Evolutionary conservation across 2,888 invertebrate genomes (phyloP).

Genomic region (Synanthedon myopaeformis): DNA sequence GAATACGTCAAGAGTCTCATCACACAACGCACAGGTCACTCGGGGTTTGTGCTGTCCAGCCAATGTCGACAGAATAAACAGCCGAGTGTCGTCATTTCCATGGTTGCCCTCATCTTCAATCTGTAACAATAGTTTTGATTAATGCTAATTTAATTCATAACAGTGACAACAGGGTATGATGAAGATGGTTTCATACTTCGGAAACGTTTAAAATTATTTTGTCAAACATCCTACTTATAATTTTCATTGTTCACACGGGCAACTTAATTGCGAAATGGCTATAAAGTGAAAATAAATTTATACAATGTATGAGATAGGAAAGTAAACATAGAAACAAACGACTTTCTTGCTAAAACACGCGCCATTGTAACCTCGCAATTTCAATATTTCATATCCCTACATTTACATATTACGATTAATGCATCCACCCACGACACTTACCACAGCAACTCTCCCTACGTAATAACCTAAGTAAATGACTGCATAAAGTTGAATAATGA

Average conservation of each 20-base stretch:
- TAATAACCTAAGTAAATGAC: slow-evolving; percentile 68
- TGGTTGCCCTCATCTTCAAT: slow-evolving; percentile 99
- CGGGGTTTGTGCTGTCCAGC: slow-evolving; percentile 90
- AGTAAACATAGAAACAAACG: neutral
- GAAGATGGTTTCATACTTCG: too few species aligned
- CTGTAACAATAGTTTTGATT: slow-evolving; percentile 67
- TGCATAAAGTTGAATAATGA: slow-evolving; percentile 70
- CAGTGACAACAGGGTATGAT: too few species aligned
- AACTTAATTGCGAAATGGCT: too few species aligned
- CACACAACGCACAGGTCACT: slow-evolving; percentile 89
- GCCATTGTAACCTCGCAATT: slow-evolving; percentile 48
- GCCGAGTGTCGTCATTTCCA: slow-evolving; percentile 97
- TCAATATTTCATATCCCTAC: slow-evolving; percentile 62
- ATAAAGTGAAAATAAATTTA: too few species aligned
- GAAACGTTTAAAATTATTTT: too few species aligned
- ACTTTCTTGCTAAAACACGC: slow-evolving; percentile 17
- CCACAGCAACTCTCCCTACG: slow-evolving; percentile 58
- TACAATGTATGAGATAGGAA: too few species aligned
- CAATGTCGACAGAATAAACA: slow-evolving; percentile 94
- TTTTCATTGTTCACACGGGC: too few species aligned
- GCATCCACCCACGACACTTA: slow-evolving; percentile 65
- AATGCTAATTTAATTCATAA: too few species aligned
- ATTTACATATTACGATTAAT: slow-evolving; percentile 69
- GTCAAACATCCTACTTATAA: too few species aligned
- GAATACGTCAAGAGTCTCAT: slow-evolving; percentile 90